Evolutionary conservation across 2,797 vertebrate genomes (phyloP).

Genomic region (Clarias fuscus): DNA sequence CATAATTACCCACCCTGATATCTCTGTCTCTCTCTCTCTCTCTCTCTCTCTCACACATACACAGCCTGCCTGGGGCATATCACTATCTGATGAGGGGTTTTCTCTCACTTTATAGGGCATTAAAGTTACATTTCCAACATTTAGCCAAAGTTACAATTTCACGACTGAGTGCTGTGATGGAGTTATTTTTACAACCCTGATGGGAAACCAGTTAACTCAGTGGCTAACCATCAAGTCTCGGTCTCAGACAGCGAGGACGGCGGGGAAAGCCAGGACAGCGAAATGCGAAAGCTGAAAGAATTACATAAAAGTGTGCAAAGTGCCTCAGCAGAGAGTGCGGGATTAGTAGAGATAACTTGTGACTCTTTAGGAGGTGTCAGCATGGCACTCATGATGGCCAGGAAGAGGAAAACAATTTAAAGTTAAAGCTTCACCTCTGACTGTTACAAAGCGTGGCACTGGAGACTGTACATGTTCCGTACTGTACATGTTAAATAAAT

Average conservation of each 20-base stretch:
- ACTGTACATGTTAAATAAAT: neutral
- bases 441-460: neutral
- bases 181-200: no score
- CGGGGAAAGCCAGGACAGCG: no score
- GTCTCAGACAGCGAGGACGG: neutral
- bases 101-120: neutral
- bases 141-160: no score
- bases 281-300: neutral
- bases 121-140: neutral
- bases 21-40: neutral
- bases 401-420: neutral
- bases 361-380: neutral
- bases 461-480: neutral
- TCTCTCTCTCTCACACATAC: neutral
- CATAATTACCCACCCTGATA: slow-evolving; percentile 51
- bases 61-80: neutral
- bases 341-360: neutral
- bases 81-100: neutral
- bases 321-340: neutral
- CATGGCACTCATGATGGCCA: neutral
- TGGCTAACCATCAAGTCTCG: neutral
- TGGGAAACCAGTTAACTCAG: neutral
- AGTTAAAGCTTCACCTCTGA: neutral
- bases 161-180: neutral
- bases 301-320: neutral